Conservation (phyloP, 2,797 vertebrate species). For the Avahi laniger region DNA sequence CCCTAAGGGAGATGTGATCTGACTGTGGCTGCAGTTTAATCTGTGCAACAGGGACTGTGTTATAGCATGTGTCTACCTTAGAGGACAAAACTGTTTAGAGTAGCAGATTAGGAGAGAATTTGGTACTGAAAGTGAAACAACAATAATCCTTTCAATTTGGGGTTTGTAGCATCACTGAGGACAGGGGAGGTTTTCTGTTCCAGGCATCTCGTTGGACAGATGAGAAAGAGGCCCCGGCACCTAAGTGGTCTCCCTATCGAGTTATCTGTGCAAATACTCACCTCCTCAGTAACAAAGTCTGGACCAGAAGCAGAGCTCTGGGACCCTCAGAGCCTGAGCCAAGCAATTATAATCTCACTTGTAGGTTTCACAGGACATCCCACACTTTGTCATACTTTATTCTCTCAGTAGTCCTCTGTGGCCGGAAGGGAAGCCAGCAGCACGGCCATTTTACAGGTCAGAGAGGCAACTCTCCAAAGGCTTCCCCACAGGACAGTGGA, state of each 20-base stretch:
- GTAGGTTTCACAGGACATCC: not conserved
- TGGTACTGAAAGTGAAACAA: not conserved
- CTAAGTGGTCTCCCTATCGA: accelerated
- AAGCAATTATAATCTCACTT: not conserved
- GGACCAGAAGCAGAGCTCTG: not conserved
- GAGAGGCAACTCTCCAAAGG: not conserved
- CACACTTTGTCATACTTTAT: not conserved
- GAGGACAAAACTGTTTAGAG: not conserved
- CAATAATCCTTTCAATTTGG: not conserved
- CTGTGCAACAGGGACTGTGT: not conserved
- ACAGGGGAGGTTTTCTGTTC: not conserved
- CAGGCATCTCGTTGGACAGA: not conserved
- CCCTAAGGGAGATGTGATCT: not conserved
- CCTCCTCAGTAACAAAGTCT: not conserved
- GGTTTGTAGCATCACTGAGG: not conserved
- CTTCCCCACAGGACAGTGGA: not conserved
- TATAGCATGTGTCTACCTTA: not conserved
- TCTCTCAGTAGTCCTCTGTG: not conserved
- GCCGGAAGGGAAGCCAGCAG: not conserved
- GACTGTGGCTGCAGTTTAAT: not conserved
- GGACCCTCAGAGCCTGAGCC: not conserved
- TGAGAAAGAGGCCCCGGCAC: not conserved
- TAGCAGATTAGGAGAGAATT: not conserved
- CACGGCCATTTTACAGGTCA: not conserved
- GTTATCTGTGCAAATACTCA: not conserved